phyloP scores from a whole-genome alignment of 2,888 invertebrate species.

The Tenthredo livida region DNA sequence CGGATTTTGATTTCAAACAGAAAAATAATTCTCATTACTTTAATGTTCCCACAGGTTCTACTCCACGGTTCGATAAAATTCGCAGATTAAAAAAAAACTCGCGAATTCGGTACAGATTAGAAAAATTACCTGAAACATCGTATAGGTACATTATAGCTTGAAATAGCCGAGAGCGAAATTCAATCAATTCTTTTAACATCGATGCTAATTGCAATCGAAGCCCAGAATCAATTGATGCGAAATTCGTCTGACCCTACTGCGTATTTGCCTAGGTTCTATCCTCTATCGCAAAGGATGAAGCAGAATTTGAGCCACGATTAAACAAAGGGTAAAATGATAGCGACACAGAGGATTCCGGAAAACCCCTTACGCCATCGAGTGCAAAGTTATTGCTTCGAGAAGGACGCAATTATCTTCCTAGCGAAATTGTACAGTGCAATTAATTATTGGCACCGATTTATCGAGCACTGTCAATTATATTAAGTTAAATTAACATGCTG shows the following conservation, averaged over 20 bases:
- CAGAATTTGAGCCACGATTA: not conserved
- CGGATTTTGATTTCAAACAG: not conserved
- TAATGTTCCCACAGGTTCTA: conserved; percentile 1
- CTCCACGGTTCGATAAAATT: not conserved
- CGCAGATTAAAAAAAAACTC: not conserved
- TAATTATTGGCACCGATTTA: not conserved
- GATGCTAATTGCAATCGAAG: not conserved
- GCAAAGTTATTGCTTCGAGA: not conserved
- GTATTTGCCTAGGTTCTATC: not conserved
- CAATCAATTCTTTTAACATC: not conserved
- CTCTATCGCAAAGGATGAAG: not conserved
- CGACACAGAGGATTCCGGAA: not conserved
- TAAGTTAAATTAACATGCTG: not conserved
- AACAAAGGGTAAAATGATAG: not conserved
- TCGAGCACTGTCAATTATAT: not conserved
- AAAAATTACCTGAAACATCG: not conserved
- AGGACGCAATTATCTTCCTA: not conserved
- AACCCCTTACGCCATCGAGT: not conserved
- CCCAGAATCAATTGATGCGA: not conserved
- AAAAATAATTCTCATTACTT: conserved; percentile 9
- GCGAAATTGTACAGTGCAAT: not conserved
- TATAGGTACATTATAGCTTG: not conserved
- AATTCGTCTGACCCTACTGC: not conserved
- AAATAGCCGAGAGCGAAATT: not conserved
- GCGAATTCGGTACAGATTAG: not conserved